Percentiles rank a stretch among this genome's conserved stretches.
These are phyloP conservation scores for Leucoma salicis DNA, from an alignment of 2,888 invertebrate species.

Conservation along the genomic window DNA sequence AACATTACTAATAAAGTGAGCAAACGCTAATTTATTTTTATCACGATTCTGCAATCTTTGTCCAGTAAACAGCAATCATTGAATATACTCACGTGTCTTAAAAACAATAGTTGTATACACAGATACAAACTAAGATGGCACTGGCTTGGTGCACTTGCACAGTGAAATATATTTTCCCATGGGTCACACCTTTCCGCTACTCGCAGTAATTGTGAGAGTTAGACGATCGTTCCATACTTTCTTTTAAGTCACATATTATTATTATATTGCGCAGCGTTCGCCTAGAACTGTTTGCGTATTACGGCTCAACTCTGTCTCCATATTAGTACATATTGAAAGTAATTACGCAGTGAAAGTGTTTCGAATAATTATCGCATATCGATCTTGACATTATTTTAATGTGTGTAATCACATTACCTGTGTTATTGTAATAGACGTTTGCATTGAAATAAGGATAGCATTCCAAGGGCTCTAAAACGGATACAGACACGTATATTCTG, in stretches of 20 bases:
- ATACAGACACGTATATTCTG: too few relatives aligned
- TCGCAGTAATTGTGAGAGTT: slow-evolving; percentile 47
- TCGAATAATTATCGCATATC: slow-evolving; percentile 55
- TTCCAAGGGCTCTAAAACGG: too few relatives aligned
- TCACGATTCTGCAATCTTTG: background rate
- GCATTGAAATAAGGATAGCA: too few relatives aligned
- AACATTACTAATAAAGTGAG: background rate
- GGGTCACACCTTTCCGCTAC: slow-evolving; percentile 42
- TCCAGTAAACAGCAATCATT: background rate
- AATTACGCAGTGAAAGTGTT: slow-evolving; percentile 71
- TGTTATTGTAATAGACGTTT: background rate
- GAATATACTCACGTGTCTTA: background rate
- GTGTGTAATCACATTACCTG: slow-evolving; percentile 21
- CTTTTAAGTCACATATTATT: slow-evolving; percentile 34
- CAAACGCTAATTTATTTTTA: background rate
- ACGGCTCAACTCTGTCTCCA: slow-evolving; percentile 44
- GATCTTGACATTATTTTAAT: slow-evolving; percentile 38
- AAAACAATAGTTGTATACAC: slow-evolving; percentile 32
- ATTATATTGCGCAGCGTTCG: slow-evolving; percentile 28
- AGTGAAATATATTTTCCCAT: slow-evolving; percentile 42
- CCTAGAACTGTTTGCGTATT: slow-evolving; percentile 14
- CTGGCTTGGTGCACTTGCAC: slow-evolving; percentile 17
- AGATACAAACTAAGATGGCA: slow-evolving; percentile 36
- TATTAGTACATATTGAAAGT: slow-evolving; percentile 53
- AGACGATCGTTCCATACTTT: slow-evolving; percentile 44